Percentiles rank a stretch among this genome's conserved stretches.
These are phyloP conservation scores for Magallana ariakensis DNA, from an alignment of 1,140 invertebrate genomes.

Conservation along the genomic window DNA sequence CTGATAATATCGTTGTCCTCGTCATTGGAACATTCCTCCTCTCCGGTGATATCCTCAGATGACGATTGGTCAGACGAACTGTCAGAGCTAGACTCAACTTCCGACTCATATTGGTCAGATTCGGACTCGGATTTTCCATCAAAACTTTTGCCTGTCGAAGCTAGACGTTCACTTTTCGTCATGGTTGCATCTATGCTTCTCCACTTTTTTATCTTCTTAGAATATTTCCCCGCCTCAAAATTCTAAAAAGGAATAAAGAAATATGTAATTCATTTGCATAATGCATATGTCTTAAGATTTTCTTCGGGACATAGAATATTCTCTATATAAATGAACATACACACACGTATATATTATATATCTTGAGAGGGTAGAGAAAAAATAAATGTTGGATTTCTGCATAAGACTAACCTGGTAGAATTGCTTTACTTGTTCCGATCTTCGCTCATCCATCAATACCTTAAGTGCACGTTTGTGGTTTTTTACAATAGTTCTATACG, in stretches of 20 bases:
- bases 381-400: background rate
- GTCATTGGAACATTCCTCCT: background rate
- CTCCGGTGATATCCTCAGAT: background rate
- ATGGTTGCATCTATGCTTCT: constrained; percentile 4
- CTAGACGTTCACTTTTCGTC: constrained; percentile 10
- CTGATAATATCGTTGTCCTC: background rate
- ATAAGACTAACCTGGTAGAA: background rate
- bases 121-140: background rate
- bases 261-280: too few species aligned
- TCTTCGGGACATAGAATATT: too few species aligned
- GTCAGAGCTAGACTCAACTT: background rate
- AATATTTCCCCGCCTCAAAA: constrained; percentile 2
- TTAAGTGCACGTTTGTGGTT: background rate
- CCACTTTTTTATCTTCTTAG: background rate
- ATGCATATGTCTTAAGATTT: background rate
- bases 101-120: background rate
- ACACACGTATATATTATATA: too few species aligned
- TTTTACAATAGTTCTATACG: background rate
- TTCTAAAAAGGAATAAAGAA: background rate
- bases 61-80: background rate
- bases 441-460: background rate
- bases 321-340: too few species aligned
- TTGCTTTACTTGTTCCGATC: background rate
- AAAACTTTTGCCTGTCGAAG: constrained; percentile 13
- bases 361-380: too few species aligned